Conservation (phyloP, 2,797 vertebrate genomes). For the Fratercula arctica region DNA sequence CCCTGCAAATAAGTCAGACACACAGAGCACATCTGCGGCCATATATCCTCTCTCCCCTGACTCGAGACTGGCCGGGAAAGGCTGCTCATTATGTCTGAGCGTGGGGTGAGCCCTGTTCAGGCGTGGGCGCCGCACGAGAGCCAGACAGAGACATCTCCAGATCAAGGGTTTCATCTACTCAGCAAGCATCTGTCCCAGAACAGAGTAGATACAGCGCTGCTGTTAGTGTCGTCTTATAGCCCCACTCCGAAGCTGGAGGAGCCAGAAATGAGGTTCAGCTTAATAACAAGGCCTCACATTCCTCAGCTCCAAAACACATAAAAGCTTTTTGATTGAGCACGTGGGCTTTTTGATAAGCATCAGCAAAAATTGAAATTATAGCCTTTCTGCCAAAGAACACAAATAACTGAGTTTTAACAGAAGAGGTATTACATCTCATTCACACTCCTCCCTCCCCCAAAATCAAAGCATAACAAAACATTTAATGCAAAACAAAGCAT, state of each 20-base stretch:
- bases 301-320: not conserved
- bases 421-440: not conserved
- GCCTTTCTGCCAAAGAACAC: constrained; percentile 7
- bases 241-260: rapidly evolving
- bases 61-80: not conserved
- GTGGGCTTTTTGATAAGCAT: not conserved
- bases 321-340: constrained; percentile 14
- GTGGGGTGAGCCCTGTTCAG: rapidly evolving
- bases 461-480: not conserved
- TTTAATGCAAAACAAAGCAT: not conserved
- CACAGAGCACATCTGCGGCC: not conserved
- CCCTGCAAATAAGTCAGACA: not conserved
- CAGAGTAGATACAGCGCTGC: not conserved
- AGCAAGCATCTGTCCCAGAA: not conserved
- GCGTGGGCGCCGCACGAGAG: not conserved
- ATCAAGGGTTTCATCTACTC: not conserved
- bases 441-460: not conserved
- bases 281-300: not conserved
- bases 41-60: not conserved
- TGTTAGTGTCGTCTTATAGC: not conserved
- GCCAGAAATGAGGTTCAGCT: not conserved
- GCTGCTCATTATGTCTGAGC: not conserved
- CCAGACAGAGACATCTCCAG: not conserved
- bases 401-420: not conserved
- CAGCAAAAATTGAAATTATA: constrained; percentile 40